A percentile compares a stretch with the other conserved stretches of the same genome.
These are phyloP conservation scores for Drosophila punjabiensis DNA, from an alignment of 1,140 invertebrate species.

Conservation along the genomic window DNA sequence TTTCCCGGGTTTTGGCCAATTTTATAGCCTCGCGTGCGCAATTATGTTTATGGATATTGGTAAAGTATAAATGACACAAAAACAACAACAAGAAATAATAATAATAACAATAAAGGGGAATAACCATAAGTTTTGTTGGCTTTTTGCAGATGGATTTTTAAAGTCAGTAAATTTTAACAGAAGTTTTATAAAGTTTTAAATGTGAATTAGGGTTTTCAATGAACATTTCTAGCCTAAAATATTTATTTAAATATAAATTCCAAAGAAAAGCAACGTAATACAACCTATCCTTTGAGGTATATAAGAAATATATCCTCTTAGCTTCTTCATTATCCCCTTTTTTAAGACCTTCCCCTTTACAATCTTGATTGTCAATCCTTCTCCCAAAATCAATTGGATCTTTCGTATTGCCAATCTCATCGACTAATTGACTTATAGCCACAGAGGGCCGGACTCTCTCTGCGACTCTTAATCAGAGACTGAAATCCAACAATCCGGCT, in stretches of 20 bases:
- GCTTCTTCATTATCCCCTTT: neutral
- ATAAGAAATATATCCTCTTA: neutral
- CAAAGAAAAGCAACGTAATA: fast-evolving
- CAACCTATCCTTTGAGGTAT: neutral
- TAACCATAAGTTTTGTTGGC: constrained; percentile 20
- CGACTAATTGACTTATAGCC: constrained; percentile 64
- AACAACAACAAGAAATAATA: constrained; percentile 14
- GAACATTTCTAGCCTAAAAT: neutral
- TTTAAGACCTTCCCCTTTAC: neutral
- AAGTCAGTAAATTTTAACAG: constrained; percentile 13
- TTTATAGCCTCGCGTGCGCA: constrained; percentile 80
- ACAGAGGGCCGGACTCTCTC: constrained; percentile 23
- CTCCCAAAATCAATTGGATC: constrained; percentile 60
- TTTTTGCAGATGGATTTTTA: neutral
- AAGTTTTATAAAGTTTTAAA: constrained; percentile 12
- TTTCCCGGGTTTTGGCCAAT: constrained; percentile 51
- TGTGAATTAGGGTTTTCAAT: neutral
- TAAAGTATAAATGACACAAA: constrained; percentile 54
- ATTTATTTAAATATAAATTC: neutral
- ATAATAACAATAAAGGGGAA: neutral
- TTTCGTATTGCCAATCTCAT: constrained; percentile 67
- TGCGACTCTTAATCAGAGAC: constrained; percentile 38
- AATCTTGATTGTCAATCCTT: neutral
- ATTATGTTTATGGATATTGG: constrained; percentile 76
- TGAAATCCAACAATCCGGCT: constrained; percentile 24